Evolutionary conservation across 2,888 invertebrate genomes (phyloP).

Genomic region (Acleris cristana): DNA sequence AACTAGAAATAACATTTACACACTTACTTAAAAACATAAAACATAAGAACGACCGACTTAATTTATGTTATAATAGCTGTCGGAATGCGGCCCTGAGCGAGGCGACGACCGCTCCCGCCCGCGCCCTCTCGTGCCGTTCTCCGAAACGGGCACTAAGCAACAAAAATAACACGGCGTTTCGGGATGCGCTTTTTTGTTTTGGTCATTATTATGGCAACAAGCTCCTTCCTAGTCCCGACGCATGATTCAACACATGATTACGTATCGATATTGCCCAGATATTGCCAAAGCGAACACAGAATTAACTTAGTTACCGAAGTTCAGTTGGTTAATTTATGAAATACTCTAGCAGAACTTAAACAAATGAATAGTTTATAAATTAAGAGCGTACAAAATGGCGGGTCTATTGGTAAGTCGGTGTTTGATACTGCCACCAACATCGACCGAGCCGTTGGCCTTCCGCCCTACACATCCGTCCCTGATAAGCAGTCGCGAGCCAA

Average conservation of each 20-base stretch:
- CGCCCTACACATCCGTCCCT: slow-evolving; percentile 72
- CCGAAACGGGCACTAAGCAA: slow-evolving; percentile 78
- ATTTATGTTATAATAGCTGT: slow-evolving; percentile 1
- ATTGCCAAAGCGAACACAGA: background rate
- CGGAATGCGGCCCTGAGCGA: slow-evolving; percentile 68
- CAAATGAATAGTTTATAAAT: background rate
- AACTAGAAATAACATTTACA: too few relatives aligned
- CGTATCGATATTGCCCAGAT: background rate
- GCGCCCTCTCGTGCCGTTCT: slow-evolving; percentile 70
- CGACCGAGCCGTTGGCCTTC: slow-evolving; percentile 57
- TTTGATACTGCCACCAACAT: slow-evolving; percentile 41
- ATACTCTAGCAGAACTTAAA: background rate
- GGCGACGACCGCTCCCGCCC: slow-evolving; percentile 82
- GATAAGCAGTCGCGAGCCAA: slow-evolving; percentile 67
- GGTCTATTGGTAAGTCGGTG: slow-evolving; percentile 42
- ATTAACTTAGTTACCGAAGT: background rate
- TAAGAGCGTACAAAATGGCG: slow-evolving; percentile 26
- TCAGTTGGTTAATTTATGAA: background rate
- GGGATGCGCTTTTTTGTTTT: slow-evolving; percentile 79
- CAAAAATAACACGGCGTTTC: slow-evolving; percentile 78
- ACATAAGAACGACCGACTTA: background rate
- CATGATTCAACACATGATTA: slow-evolving; percentile 27
- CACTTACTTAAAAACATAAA: too few relatives aligned
- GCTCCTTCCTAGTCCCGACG: slow-evolving; percentile 47
- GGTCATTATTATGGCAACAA: slow-evolving; percentile 64